A percentile compares a stretch with the other conserved stretches of the same genome.
Evolutionary conservation across 2,797 vertebrate genomes (phyloP).

Genomic region (Centroberyx gerrardi): DNA sequence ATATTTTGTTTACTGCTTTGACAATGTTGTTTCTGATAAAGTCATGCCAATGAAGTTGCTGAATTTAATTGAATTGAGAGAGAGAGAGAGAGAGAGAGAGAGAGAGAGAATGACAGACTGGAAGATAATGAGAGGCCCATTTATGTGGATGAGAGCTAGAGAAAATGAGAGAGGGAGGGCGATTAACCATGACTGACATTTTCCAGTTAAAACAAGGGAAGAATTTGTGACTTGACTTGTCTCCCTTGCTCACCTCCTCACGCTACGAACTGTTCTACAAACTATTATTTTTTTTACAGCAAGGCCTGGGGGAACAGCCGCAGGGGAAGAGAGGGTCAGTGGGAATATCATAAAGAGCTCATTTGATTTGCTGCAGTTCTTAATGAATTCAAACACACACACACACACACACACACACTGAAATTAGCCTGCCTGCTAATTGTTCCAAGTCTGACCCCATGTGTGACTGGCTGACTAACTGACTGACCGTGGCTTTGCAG

Average conservation of each 20-base stretch:
- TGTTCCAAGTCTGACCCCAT: background rate
- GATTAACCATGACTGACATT: background rate
- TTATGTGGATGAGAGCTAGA: constrained; percentile 13
- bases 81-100: constrained; percentile 34
- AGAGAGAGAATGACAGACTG: constrained; percentile 40
- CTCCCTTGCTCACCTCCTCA: background rate
- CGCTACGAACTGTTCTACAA: background rate
- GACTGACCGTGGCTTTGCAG: too few species aligned
- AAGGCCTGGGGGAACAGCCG: too few species aligned
- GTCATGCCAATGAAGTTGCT: too few species aligned
- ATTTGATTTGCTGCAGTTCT: constrained; percentile 53
- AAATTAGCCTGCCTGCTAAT: background rate
- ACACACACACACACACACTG: constrained; percentile 1
- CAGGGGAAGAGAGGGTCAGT: too few species aligned
- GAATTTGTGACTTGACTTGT: background rate
- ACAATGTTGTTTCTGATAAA: too few species aligned
- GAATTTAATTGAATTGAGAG: too few species aligned
- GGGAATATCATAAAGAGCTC: constrained; percentile 5
- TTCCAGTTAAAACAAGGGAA: background rate
- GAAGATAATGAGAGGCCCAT: background rate
- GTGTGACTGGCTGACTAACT: constrained; percentile 12
- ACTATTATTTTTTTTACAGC: too few species aligned
- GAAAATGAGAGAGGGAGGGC: background rate
- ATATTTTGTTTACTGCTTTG: too few species aligned
- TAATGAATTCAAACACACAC: constrained; percentile 32